phyloP scores from a whole-genome alignment of 1,140 invertebrate species.

The Lordiphosa collinella region DNA sequence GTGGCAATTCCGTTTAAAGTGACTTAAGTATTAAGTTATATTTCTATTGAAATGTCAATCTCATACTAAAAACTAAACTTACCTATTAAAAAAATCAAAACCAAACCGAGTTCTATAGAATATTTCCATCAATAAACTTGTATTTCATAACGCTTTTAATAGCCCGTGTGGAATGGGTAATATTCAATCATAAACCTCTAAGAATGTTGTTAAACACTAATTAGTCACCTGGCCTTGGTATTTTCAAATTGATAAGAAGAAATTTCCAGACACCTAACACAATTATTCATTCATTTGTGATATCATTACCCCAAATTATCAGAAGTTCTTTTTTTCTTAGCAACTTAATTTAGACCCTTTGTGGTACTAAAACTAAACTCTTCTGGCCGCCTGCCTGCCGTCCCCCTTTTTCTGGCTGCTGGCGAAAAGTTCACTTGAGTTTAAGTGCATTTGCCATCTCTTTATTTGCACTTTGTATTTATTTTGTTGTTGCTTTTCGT shows the following conservation, averaged over 20 bases:
- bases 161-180: background rate
- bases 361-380: too few species aligned
- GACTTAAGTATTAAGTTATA: too few species aligned
- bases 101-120: too few species aligned
- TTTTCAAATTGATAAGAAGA: conserved; percentile 4
- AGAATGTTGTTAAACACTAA: background rate
- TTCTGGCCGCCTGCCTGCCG: background rate
- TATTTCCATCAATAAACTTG: too few species aligned
- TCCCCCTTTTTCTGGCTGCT: background rate
- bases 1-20: too few species aligned
- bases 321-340: background rate
- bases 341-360: background rate
- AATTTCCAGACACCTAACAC: too few species aligned
- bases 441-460: conserved; percentile 63
- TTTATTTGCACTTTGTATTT: conserved; percentile 73
- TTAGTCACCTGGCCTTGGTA: conserved; percentile 6
- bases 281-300: background rate
- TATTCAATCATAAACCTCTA: conserved; percentile 2
- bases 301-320: background rate
- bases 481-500: conserved; percentile 49
- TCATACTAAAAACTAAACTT: too few species aligned
- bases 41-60: too few species aligned
- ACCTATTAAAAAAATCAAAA: too few species aligned
- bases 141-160: too few species aligned
- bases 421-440: conserved; percentile 61